These are phyloP conservation scores for Trinorchestia longiramus DNA, from an alignment of 1,140 invertebrate species.

Conservation along the genomic window DNA sequence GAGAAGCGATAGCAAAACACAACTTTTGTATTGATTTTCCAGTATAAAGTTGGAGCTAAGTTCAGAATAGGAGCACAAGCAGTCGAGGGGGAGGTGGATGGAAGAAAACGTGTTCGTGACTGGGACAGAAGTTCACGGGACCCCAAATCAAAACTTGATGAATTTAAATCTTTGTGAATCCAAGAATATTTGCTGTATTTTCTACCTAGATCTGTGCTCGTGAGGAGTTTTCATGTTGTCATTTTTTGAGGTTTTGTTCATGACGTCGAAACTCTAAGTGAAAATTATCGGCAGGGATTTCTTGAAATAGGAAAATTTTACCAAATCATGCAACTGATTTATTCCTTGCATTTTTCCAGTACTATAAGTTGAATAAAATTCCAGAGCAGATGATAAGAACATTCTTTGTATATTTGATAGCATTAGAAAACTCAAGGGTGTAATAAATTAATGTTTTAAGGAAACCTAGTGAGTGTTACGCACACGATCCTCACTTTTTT, in stretches of 20 bases:
- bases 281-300: background rate
- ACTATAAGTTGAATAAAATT: too few species aligned
- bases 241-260: background rate
- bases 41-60: background rate
- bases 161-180: background rate
- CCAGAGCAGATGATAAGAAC: too few species aligned
- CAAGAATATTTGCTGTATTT: background rate
- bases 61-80: background rate
- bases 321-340: too few species aligned
- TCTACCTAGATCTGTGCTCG: background rate
- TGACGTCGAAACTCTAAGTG: background rate
- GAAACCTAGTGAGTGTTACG: background rate
- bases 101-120: background rate
- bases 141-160: background rate
- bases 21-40: conserved; percentile 49
- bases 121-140: background rate
- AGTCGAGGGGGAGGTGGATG: background rate
- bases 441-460: too few species aligned
- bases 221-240: background rate
- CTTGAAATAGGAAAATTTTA: too few species aligned
- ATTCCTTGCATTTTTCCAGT: too few species aligned
- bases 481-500: too few species aligned
- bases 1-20: conserved; percentile 33
- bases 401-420: too few species aligned
- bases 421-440: too few species aligned